Conservation (phyloP, 2,113 vertebrate genomes). For the Cyprinodon tularosa region DNA sequence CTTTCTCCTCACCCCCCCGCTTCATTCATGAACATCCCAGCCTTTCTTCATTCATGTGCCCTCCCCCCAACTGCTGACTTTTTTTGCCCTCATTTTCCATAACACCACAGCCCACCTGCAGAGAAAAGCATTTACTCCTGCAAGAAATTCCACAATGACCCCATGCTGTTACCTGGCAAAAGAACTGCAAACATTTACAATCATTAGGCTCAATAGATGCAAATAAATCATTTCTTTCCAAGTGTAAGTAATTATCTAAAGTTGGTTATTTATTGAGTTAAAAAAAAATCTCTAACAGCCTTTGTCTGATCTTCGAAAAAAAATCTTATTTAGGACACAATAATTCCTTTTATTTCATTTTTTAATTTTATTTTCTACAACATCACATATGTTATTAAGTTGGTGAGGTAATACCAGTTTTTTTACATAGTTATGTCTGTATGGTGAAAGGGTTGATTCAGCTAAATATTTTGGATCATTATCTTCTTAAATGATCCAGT, state of each 20-base stretch:
- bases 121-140: conserved; percentile 26
- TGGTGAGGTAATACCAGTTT: too few species aligned
- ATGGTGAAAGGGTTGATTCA: too few species aligned
- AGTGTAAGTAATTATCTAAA: background rate
- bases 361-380: too few species aligned
- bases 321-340: background rate
- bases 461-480: too few species aligned
- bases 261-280: background rate
- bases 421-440: too few species aligned
- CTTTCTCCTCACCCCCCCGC: background rate
- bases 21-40: conserved; percentile 49
- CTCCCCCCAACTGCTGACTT: conserved; percentile 26
- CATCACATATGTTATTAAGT: too few species aligned
- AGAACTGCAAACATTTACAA: background rate
- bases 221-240: background rate
- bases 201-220: background rate
- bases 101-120: conserved; percentile 40
- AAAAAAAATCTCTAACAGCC: background rate
- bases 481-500: too few species aligned
- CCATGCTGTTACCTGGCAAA: conserved; percentile 4
- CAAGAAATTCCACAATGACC: conserved; percentile 17
- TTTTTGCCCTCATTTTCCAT: conserved; percentile 55
- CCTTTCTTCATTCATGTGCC: conserved; percentile 53
- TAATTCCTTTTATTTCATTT: too few species aligned
- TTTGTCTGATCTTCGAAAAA: background rate